Evolutionary conservation across 1,140 invertebrate genomes (phyloP), one percentile per base, ranked within the genome.

Genomic region (Drosophila subobscura): DNA sequence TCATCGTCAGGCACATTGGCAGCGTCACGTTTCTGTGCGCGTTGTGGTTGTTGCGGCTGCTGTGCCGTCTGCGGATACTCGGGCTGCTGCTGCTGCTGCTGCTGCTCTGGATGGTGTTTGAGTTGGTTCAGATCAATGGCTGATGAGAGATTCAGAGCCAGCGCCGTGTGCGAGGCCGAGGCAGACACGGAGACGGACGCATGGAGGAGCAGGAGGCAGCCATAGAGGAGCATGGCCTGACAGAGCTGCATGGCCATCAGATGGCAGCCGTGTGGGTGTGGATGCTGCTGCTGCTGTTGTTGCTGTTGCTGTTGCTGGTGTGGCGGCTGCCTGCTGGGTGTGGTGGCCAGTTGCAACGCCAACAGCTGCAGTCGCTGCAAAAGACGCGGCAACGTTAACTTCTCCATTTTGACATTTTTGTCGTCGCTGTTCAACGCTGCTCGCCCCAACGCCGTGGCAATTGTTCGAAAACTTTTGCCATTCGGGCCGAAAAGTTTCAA

Each of bases 1-100:
- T 91, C 90, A 68, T 91, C 90, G 25, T 90, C 90, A 83, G 84
- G 88, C 80, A 91, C 78, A 84, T 91, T 77, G 78, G 76, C 84
- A 58, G 79, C 85, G 70, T 90, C 90, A 41, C 90, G 88, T 70
- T 85, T 89, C 0, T 50, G 53, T 14, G 61, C 53, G 64, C 63
- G 58, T 51, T 46, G 33, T 47, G 57, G 55, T n/a, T 41, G 23
- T 63, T 68, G 59, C 37, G 27, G 42, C 6, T 12, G 10, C 23
- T 33, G 60, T 29, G 5, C 16, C 16, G 16, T 20, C 16, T 20
- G 16, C 1, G 16, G 16, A 20, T 20, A 20, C 16, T 20, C 16
- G 16, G 16, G 16, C 16, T 20, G 60, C 42, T 44, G 56, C 42
- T 25, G 56, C 23, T 23, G 47, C 50, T 10, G 66, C 54, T 20